A percentile compares a stretch with the other conserved stretches of the same genome.
phyloP scores from a whole-genome alignment of 2,797 vertebrate genomes.

The Thaleichthys pacificus region DNA sequence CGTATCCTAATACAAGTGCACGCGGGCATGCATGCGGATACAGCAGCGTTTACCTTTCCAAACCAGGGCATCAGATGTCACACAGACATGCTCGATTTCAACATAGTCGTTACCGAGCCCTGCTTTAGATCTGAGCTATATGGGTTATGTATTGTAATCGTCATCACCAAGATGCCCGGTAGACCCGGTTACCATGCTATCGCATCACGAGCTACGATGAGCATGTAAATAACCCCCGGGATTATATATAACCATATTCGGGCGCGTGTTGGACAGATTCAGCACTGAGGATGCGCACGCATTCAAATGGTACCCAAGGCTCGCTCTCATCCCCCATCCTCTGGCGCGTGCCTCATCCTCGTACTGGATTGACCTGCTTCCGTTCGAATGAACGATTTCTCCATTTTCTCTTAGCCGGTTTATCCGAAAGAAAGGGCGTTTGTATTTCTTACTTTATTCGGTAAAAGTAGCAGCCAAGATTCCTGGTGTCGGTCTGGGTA shows the following conservation, averaged over 20 bases:
- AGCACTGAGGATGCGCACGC: conserved; percentile 35
- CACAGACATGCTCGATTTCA: too few relatives aligned
- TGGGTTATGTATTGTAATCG: not conserved
- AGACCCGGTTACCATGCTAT: conserved; percentile 12
- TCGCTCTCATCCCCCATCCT: conserved; percentile 21
- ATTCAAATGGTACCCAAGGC: conserved; percentile 42
- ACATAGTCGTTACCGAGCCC: too few relatives aligned
- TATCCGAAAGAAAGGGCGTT: not conserved
- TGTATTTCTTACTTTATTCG: too few relatives aligned
- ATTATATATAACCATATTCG: conserved; percentile 57
- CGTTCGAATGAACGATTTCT: not conserved
- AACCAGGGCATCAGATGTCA: not conserved
- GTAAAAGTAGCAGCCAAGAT: too few relatives aligned
- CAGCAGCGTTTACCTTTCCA: not conserved
- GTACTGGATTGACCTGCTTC: not conserved
- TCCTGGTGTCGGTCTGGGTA: too few relatives aligned
- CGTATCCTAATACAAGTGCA: not conserved
- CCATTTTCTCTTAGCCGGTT: not conserved
- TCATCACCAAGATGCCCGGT: conserved; percentile 13
- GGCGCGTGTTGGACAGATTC: conserved; percentile 49
- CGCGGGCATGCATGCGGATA: not conserved
- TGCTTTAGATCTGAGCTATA: not conserved
- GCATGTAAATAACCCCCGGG: conserved; percentile 23
- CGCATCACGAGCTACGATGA: conserved; percentile 34
- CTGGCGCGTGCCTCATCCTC: not conserved